Conservation (phyloP, 35 echinoderm and acorn worm species). For the Diadema setosum region DNA sequence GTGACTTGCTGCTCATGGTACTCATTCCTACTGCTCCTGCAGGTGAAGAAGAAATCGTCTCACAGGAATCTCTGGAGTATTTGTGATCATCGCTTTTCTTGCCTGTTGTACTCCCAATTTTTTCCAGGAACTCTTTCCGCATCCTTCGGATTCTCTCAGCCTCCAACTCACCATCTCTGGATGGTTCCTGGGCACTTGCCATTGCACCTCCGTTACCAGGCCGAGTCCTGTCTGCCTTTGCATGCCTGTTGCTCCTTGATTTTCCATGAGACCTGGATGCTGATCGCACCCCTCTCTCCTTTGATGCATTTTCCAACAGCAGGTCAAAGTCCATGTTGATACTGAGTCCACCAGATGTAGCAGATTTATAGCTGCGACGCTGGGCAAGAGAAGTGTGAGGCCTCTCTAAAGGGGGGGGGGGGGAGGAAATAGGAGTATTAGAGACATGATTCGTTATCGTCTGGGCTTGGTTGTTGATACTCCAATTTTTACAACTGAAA, state of each 20-base stretch:
- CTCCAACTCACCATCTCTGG: neutral
- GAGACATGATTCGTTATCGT: too few species aligned
- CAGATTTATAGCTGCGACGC: neutral
- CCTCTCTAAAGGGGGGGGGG: too few species aligned
- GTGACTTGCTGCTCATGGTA: neutral
- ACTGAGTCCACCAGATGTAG: neutral
- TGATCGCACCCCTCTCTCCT: neutral
- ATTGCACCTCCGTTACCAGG: neutral
- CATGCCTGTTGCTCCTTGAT: neutral
- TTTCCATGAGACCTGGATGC: neutral
- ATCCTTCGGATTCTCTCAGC: slow-evolving; percentile 3
- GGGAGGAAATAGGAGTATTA: too few species aligned
- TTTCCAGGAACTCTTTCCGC: neutral
- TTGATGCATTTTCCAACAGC: neutral
- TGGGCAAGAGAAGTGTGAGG: neutral
- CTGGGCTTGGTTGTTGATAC: too few species aligned
- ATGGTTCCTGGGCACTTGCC: neutral
- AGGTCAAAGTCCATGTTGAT: neutral
- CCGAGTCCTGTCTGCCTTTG: neutral
- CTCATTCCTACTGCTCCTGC: neutral
- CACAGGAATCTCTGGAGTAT: neutral
- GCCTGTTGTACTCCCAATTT: neutral
- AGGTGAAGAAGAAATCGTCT: neutral
- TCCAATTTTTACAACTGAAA: too few species aligned
- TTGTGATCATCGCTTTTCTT: neutral